Percentiles rank a stretch among this genome's conserved stretches.
Evolutionary conservation across 2,797 vertebrate species (phyloP).

Genomic region (Paguma larvata): DNA sequence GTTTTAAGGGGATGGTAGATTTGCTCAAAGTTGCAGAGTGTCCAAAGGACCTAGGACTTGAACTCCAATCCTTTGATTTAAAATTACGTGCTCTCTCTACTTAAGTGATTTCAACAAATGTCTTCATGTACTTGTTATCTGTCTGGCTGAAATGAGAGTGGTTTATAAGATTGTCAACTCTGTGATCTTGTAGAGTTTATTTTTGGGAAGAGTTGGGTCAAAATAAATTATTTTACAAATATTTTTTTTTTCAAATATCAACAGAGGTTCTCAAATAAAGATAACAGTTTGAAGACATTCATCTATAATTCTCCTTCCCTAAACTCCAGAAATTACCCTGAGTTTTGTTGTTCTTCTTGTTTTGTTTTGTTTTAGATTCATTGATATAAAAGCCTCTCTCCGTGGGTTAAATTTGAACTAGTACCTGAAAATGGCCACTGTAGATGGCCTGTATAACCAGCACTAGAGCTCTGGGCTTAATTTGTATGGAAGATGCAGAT

Average conservation of each 20-base stretch:
- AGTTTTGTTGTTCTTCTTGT: neutral
- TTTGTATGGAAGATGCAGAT: neutral
- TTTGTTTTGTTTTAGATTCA: neutral
- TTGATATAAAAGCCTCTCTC: neutral
- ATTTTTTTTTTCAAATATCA: neutral
- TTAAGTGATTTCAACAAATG: neutral
- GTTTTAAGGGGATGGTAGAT: neutral
- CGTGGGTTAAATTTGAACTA: neutral
- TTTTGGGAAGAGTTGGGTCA: neutral
- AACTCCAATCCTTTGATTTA: neutral
- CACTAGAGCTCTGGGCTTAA: neutral
- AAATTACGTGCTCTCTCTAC: neutral
- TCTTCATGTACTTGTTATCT: neutral
- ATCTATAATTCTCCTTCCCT: neutral
- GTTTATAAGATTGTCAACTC: neutral
- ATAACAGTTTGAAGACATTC: neutral
- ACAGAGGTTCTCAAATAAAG: neutral
- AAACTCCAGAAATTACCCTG: neutral
- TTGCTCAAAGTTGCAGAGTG: neutral
- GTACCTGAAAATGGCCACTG: neutral
- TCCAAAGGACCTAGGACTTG: neutral
- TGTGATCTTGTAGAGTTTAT: neutral
- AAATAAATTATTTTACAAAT: neutral
- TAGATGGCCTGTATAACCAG: neutral
- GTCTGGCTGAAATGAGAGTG: neutral